Evolutionary conservation across 2,797 vertebrate species (phyloP), one percentile per base, ranked within the genome.

Genomic region (Gymnothorax javanicus): DNA sequence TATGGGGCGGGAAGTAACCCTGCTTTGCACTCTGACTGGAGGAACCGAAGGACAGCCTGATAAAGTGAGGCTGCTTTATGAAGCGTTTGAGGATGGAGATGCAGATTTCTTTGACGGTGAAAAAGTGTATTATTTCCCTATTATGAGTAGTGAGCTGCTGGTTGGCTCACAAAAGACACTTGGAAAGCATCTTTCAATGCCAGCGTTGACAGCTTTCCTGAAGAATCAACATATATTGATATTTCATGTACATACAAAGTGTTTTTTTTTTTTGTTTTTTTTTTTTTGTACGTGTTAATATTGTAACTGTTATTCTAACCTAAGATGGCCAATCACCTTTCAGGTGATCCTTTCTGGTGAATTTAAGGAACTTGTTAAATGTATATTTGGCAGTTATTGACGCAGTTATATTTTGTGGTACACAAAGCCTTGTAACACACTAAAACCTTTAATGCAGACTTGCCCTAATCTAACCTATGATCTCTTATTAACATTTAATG

Each of bases 111-210:
- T 27, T 88, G 88, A 89, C 67, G 54, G 89, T 89, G 79, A 85
- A 87, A 69, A 89, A 33, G 71, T 89, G 88, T 90, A 69, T 84
- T 91, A 89, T 92, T 83, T 88, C 85, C 89, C 82, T 85, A 85
- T 89, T 93, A 89, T 89, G 13, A 82, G 94, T 92, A 92, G 97
- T 97, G 96, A 90, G 97, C 97, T 93, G 98, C 98, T 97, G 97
- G 97, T 94, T 94, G 93, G 97, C 97, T 94, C 96, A 97, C 96
- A 93, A 91, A 92, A 86, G 43, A 73, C 7, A 58, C 7, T 84
- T 86, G 82, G 87, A 93, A 92, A 93, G 92, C 91, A 91, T 89
- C 86, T 93, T 88, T 92, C 95, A 82, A 89, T 89, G 85, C 91
- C 91, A 92, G 92, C 92, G 88, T 87, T 86, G 71, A 87, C 88